Base-by-base conservation (phyloP, 2,888 invertebrate genomes). In the Lasioglossum malachurum region DNA sequence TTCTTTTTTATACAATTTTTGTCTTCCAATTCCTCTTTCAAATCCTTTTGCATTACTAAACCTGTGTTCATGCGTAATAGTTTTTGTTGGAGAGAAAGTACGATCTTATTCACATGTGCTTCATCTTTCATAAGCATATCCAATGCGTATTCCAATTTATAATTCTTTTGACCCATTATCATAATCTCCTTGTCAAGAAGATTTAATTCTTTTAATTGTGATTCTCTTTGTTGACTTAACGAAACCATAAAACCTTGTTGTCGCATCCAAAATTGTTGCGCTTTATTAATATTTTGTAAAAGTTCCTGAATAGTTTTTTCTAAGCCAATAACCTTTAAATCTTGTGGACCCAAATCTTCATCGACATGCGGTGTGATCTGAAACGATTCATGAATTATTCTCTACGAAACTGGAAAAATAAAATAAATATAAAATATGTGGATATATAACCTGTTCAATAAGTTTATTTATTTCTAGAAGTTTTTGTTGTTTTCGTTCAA, bases 201-300 rank as follows among this genome's bases (percentile, higher is more conserved):
- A 94, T 97, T 97, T 82, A 97, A 96, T 88, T 97, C 97, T 57
- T 96, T 96, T 16, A 97, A 95, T 93, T 97, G 97, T 86, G 96
- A 96, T 90, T 97, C 97, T 85, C 97, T 96, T 89, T 97, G 97
- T 84, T 97, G 96, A 0, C 97, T 96, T 27, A 98, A 94, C 86
- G 96, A 96, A 2, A 98, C 97, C 82, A 97, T 96, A 93, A 97
- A 97, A 0, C 97, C 97, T 94, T 98, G 98, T 88, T 97, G 96
- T 75, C 97, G 96, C 88, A 98, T 95, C 98, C 98, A 98, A 94
- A 97, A 97, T 90, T 97, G 96, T 94, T 98, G 97, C 91, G 97
- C 94, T 75, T 96, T 95, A 90, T 97, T 96, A 27, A 97, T 97
- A 91, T 96, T 96, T 84, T 96, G 96, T 72, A 97, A 96, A 3